Base-by-base conservation (phyloP, 2,797 vertebrate species). In the Macrochelys suwanniensis region DNA sequence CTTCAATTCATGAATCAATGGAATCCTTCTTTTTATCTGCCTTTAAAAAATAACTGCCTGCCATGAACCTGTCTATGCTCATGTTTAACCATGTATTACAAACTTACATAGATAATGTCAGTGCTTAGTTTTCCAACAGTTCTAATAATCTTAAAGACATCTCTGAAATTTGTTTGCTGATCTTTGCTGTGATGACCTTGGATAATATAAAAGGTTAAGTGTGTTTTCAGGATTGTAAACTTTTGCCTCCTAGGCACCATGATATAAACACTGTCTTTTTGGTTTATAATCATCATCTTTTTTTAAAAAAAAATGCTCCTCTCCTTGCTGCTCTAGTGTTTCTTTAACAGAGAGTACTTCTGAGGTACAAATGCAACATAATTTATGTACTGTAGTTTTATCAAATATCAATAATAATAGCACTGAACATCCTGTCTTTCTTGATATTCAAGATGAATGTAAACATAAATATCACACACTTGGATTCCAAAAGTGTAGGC, bases 71-170 rank as follows among this genome's bases (percentile, higher is more conserved):
- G 26, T 61, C 88, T 85, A 83, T 23, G 8, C 10, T 92, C 47
- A 83, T 79, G 80, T 82, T 94, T 82, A 94, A 54, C 12, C n/a
- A 7, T 61, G 89, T 89, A 83, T 94, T 92, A 68, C 42, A 88
- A 71, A 82, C 47, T 93, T 45, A 81, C 0, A 0, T 17, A 93
- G 89, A 96, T 94, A 94, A 90, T 13, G 71, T 93, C 90, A 96
- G 26, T 5, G 4, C 19, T 93, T 93, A 50, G 88, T 92, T 95
- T 96, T 94, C 65, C 77, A 94, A 82, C 31, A 83, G 7, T 80
- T n/a, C 45, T 89, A 97, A 95, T 89, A 85, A 95, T 93, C 93
- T 93, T 74, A 78, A 82, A 96, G 94, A 94, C 95, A 97, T 92
- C 65, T 87, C 77, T 37, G 78, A 94, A 93, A 95, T 93, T 87